Evolutionary conservation across 1,140 invertebrate species (phyloP).

Genomic region (Hirudo medicinalis): DNA sequence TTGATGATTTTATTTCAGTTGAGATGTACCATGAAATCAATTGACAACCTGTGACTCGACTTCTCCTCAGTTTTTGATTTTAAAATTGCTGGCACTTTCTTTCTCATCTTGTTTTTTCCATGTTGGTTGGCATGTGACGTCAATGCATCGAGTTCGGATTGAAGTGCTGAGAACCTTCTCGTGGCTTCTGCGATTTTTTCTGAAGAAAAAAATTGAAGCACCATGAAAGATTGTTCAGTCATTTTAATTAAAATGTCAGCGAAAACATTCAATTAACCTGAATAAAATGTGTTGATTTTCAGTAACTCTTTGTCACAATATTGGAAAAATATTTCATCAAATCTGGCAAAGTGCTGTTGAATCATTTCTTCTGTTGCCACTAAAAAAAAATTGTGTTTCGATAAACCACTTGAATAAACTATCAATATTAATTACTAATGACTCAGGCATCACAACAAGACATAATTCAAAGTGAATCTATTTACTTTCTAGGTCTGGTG

Average conservation of each 20-base stretch:
- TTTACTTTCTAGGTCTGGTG: slow-evolving; percentile 36
- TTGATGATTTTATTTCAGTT: too few species aligned
- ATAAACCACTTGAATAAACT: neutral
- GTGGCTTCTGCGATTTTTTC: slow-evolving; percentile 95
- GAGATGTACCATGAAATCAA: too few species aligned
- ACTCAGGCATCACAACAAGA: neutral
- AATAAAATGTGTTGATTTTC: slow-evolving; percentile 94
- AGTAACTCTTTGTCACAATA: slow-evolving; percentile 86
- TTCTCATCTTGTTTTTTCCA: too few species aligned
- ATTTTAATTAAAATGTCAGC: too few species aligned
- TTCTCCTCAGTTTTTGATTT: slow-evolving; percentile 7
- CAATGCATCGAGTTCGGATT: slow-evolving; percentile 63
- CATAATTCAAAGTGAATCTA: neutral
- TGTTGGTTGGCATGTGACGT: too few species aligned
- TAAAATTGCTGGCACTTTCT: too few species aligned
- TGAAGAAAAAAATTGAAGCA: slow-evolving; percentile 33
- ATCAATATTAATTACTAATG: slow-evolving; percentile 7
- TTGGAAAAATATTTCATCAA: slow-evolving; percentile 88
- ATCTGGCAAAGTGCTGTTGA: slow-evolving; percentile 67
- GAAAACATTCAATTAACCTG: slow-evolving; percentile 48
- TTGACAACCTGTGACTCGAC: slow-evolving; percentile 14
- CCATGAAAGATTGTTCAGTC: too few species aligned
- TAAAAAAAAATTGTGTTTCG: too few species aligned
- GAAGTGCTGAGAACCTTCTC: slow-evolving; percentile 76
- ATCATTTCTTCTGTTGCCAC: slow-evolving; percentile 2